Conservation (phyloP, 1,140 invertebrate species). For the Latrodectus geometricus region DNA sequence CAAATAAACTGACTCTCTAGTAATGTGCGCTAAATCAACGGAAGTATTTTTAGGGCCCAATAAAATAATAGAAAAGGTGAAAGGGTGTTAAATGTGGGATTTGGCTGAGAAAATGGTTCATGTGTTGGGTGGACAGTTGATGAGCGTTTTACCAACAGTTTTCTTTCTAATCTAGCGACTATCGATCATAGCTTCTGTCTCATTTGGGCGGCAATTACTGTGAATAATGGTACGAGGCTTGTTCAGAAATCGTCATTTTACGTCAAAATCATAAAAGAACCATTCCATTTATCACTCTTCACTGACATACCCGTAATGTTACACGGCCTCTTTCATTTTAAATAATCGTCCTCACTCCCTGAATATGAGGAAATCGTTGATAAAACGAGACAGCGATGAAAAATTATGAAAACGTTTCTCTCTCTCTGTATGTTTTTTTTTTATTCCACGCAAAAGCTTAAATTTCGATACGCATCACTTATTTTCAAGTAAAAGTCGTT, state of each 20-base stretch:
- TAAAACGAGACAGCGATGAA: constrained; percentile 23
- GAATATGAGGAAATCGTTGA: constrained; percentile 20
- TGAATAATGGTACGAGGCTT: constrained; percentile 43
- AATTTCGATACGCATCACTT: not conserved
- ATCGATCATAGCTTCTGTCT: constrained; percentile 46
- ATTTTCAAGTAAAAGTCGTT: not conserved
- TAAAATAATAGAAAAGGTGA: constrained; percentile 7
- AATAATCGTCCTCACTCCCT: constrained; percentile 29
- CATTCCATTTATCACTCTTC: constrained; percentile 33
- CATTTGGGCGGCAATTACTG: constrained; percentile 54
- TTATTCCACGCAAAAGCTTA: not conserved
- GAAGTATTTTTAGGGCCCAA: not conserved
- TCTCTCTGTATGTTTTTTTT: not conserved
- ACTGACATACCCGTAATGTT: constrained; percentile 11
- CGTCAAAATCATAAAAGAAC: constrained; percentile 42
- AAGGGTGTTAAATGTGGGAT: constrained; percentile 35
- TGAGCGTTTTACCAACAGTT: constrained; percentile 29
- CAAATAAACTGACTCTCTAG: too few species aligned
- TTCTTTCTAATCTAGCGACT: constrained; percentile 28
- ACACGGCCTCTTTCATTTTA: constrained; percentile 52
- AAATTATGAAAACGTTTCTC: not conserved
- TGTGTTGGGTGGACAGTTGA: constrained; percentile 36
- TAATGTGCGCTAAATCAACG: not conserved
- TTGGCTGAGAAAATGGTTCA: constrained; percentile 25
- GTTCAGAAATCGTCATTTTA: constrained; percentile 24